These are phyloP conservation scores for Syngnathus typhle DNA, from an alignment of 2,113 vertebrate genomes.

Conservation along the genomic window DNA sequence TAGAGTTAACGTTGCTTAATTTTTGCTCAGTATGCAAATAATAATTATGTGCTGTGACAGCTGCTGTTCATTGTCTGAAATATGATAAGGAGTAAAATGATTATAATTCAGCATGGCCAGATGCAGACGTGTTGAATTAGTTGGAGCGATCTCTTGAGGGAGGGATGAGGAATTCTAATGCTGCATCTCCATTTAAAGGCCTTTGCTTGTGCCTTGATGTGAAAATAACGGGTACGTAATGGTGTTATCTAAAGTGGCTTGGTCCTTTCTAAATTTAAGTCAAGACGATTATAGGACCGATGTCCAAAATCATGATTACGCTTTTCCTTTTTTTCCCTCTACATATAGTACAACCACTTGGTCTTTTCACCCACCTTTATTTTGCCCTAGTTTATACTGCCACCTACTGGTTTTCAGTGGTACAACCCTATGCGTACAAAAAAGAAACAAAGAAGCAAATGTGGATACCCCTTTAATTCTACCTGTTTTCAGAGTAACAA, in stretches of 20 bases:
- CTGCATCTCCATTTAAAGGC: slow-evolving; percentile 19
- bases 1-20: not conserved
- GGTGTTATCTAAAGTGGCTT: not conserved
- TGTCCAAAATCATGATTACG: too few relatives aligned
- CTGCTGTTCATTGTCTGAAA: not conserved
- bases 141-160: slow-evolving; percentile 16
- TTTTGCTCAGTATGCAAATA: not conserved
- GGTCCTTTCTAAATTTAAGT: not conserved
- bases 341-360: too few relatives aligned
- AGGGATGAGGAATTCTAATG: slow-evolving; percentile 20
- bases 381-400: slow-evolving; percentile 24
- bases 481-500: slow-evolving; percentile 28
- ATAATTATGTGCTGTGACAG: not conserved
- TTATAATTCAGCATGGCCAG: slow-evolving; percentile 12
- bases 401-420: slow-evolving; percentile 40
- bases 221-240: not conserved
- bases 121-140: slow-evolving; percentile 4
- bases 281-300: not conserved
- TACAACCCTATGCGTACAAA: too few relatives aligned
- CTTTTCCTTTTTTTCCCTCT: too few relatives aligned
- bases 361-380: not conserved
- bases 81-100: not conserved
- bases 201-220: not conserved
- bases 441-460: slow-evolving; percentile 1
- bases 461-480: slow-evolving; percentile 51